These are phyloP conservation scores for Terrapene triunguis DNA, from an alignment of 2,113 vertebrate species.

Conservation along the genomic window DNA sequence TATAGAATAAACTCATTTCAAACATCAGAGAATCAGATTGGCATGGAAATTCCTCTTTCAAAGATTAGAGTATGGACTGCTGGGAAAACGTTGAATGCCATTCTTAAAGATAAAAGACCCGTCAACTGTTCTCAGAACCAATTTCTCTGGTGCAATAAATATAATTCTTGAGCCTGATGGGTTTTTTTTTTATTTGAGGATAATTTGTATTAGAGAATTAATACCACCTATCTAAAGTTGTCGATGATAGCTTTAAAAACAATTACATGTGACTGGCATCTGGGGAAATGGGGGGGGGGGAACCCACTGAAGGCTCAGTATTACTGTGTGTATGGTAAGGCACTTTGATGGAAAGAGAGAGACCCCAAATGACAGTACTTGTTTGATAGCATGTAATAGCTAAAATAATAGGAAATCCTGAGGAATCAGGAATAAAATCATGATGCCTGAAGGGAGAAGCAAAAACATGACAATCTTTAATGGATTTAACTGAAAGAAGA, in stretches of 20 bases:
- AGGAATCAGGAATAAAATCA: neutral
- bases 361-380: neutral
- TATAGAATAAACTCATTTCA: neutral
- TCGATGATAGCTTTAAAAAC: neutral
- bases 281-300: neutral
- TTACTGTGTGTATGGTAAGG: neutral
- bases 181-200: neutral
- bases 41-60: neutral
- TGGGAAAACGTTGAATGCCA: neutral
- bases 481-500: conserved; percentile 5
- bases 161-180: neutral
- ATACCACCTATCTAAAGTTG: neutral
- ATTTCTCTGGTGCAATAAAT: neutral
- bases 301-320: neutral
- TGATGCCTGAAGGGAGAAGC: neutral
- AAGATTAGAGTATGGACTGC: neutral
- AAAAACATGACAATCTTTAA: conserved; percentile 35
- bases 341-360: neutral
- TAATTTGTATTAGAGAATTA: neutral
- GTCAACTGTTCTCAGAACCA: neutral
- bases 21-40: neutral
- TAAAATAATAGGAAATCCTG: neutral
- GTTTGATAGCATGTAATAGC: neutral
- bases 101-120: neutral
- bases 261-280: neutral